Evolutionary conservation across 2,113 vertebrate genomes (phyloP).

Genomic region (Nothobranchius kuhntae): DNA sequence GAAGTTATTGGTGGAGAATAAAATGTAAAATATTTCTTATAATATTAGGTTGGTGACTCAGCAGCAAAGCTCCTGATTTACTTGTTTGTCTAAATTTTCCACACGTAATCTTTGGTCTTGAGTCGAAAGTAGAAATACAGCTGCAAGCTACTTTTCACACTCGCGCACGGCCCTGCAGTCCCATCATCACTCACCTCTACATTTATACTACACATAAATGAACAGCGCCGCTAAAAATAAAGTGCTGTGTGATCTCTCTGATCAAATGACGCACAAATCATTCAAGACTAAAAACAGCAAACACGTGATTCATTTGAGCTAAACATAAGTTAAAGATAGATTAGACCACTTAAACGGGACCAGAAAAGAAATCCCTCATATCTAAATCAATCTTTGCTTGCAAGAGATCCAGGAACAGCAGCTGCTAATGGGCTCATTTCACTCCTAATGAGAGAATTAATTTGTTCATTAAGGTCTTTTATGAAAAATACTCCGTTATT

Average conservation of each 20-base stretch:
- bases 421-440: constrained; percentile 60
- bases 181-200: background rate
- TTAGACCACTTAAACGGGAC: constrained; percentile 16
- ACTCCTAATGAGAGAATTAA: constrained; percentile 62
- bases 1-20: no score
- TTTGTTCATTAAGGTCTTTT: constrained; percentile 52
- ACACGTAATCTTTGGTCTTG: no score
- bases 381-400: constrained; percentile 36
- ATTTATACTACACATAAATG: background rate
- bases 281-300: background rate
- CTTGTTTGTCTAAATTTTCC: no score
- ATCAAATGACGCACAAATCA: constrained; percentile 45
- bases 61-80: no score
- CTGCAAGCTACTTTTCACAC: constrained; percentile 10
- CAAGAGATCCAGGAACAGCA: constrained; percentile 32
- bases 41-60: no score
- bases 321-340: constrained; percentile 35
- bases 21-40: no score
- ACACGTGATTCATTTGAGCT: constrained; percentile 14
- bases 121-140: constrained; percentile 18
- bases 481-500: constrained; percentile 40
- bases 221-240: constrained; percentile 22
- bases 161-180: background rate
- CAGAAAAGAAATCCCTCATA: background rate
- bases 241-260: constrained; percentile 12